Conservation (phyloP, 2,888 invertebrate genomes). For the Hirtodrosophila cameraria region DNA sequence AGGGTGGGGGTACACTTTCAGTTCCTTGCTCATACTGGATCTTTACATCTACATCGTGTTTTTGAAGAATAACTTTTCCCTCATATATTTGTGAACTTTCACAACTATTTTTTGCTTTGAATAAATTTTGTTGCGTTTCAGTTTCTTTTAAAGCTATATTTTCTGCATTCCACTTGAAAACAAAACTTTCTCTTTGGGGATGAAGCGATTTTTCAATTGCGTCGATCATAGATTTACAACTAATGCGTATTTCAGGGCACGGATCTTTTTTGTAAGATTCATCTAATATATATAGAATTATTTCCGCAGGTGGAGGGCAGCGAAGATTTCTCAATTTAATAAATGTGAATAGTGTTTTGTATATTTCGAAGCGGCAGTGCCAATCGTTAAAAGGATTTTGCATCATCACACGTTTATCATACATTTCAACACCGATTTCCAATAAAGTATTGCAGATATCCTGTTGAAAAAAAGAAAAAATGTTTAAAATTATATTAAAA, state of each 20-base stretch:
- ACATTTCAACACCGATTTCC: slow-evolving; percentile 23
- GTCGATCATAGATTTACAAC: slow-evolving; percentile 24
- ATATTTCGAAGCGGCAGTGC: slow-evolving; percentile 39
- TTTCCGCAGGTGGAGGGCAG: slow-evolving; percentile 19
- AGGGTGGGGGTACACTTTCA: neutral
- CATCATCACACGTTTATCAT: slow-evolving; percentile 6
- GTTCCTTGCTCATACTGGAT: neutral
- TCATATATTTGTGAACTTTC: neutral
- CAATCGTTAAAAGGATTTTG: slow-evolving; percentile 31
- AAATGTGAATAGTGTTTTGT: slow-evolving; percentile 26
- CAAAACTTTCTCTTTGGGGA: slow-evolving; percentile 36
- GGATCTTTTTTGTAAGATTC: slow-evolving; percentile 20
- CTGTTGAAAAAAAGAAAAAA: slow-evolving; percentile 10
- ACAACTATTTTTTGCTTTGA: neutral
- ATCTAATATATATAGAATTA: slow-evolving; percentile 28
- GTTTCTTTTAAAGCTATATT: neutral
- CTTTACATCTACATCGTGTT: neutral
- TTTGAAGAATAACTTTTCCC: neutral
- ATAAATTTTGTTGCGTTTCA: neutral
- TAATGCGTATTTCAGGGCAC: slow-evolving; percentile 11
- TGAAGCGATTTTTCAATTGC: slow-evolving; percentile 27
- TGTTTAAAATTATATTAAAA: neutral
- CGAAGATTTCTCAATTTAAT: slow-evolving; percentile 21
- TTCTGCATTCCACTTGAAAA: slow-evolving; percentile 3
- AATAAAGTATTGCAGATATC: slow-evolving; percentile 21